Evolutionary conservation across 2,797 vertebrate species (phyloP), one percentile per base, ranked within the genome.

Genomic region (Tenualosa ilisha): DNA sequence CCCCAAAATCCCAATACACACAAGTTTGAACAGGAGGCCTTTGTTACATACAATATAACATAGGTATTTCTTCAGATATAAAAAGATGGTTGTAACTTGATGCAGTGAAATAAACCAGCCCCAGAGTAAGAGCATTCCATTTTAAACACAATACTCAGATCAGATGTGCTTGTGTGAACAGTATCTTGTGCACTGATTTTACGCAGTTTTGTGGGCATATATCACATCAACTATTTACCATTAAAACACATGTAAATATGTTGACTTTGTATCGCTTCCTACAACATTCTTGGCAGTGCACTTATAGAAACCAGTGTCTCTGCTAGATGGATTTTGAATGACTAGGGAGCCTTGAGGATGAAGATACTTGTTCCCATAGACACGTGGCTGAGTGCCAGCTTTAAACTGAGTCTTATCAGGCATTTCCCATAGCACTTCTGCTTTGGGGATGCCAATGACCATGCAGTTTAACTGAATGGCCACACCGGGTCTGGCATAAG

Each of bases 171-270:
- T 88, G 83, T 90, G 85, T 89, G 49, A 88, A 89, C 94, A 94
- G 93, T 93, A 89, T 89, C 87, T 90, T 86, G 84, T 91, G 87
- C 87, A 90, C 88, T 87, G 3, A n/a, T 85, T 43, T 59, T 88
- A 93, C 93, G 96, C 95, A 96, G 95, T 92, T 92, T 85, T 88
- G 89, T 89, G 91, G 95, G 94, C 91, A 90, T 75, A 22, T 79
- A 12, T 82, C 82, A 81, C 22, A 46, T 84, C 31, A 50, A 49
- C 37, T 50, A 83, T 68, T 82, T 87, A 31, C 24, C 83, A 83
- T 96, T 93, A 99, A 89, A 97, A 97, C 89, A 99, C 95, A 86
- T 99, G 97, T 85, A 99, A 87, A 65, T 98, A 99, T 0, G 98
- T 99, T 24, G 95, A 92, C 91, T 97, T 98, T 75, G 94, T 96